phyloP scores from a whole-genome alignment of 2,113 vertebrate species.

The Cavia porcellus region DNA sequence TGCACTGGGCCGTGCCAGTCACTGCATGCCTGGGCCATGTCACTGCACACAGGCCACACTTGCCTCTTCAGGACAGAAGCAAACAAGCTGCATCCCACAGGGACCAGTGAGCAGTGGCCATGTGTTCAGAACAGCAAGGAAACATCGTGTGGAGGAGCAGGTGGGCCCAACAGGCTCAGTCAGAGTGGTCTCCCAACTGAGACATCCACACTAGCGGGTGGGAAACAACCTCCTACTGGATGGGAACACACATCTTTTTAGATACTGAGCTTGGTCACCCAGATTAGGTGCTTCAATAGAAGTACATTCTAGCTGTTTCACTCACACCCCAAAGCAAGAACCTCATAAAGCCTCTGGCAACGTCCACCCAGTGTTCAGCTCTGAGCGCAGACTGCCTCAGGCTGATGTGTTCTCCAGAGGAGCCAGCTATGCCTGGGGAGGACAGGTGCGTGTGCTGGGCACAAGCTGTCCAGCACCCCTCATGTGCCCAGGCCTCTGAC shows the following conservation, averaged over 20 bases:
- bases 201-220: fast-evolving
- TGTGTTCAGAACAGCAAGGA: fast-evolving
- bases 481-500: not conserved
- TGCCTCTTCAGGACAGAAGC: not conserved
- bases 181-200: fast-evolving
- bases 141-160: fast-evolving
- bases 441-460: not conserved
- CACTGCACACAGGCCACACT: fast-evolving
- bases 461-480: not conserved
- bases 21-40: fast-evolving
- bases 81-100: not conserved
- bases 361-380: constrained; percentile 76
- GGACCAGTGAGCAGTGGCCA: fast-evolving
- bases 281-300: constrained; percentile 63
- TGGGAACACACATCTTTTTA: not conserved
- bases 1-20: not conserved
- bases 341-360: constrained; percentile 81
- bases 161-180: not conserved
- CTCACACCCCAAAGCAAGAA: not conserved
- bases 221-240: not conserved
- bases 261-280: not conserved
- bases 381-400: constrained; percentile 63
- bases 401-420: constrained; percentile 84
- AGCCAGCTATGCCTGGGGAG: constrained; percentile 1
- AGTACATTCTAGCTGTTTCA: not conserved